These are phyloP conservation scores for Elymnias hypermnestra DNA, from an alignment of 1,140 invertebrate genomes.

Conservation along the genomic window DNA sequence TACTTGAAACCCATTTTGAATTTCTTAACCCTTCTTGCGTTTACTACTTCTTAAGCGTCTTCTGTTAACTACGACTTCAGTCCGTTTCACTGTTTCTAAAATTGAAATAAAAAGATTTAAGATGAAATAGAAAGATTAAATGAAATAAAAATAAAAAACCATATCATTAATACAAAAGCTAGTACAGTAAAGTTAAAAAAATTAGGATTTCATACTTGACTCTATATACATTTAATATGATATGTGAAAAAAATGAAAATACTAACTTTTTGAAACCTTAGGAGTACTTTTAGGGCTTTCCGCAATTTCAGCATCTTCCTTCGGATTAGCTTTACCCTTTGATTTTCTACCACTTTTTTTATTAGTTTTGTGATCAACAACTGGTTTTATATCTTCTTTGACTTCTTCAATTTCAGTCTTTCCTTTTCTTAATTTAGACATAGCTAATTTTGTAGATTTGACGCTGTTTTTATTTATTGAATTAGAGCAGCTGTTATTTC, in stretches of 20 bases:
- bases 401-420: conserved; percentile 9
- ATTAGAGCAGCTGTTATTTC: too few species aligned
- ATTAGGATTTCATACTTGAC: too few species aligned
- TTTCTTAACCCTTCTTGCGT: conserved; percentile 33
- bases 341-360: background rate
- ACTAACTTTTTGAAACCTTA: conserved; percentile 11
- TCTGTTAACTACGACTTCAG: conserved; percentile 32
- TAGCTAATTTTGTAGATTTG: too few species aligned
- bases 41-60: conserved; percentile 46
- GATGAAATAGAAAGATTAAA: too few species aligned
- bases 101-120: too few species aligned
- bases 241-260: background rate
- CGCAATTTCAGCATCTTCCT: conserved; percentile 14
- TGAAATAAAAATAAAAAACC: too few species aligned
- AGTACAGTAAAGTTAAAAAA: too few species aligned
- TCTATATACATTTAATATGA: too few species aligned
- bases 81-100: conserved; percentile 29
- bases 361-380: background rate
- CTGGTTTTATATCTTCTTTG: conserved; percentile 2
- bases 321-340: conserved; percentile 7
- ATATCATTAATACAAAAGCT: too few species aligned
- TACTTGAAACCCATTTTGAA: conserved; percentile 10
- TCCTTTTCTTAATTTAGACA: conserved; percentile 22
- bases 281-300: conserved; percentile 12
- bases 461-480: too few species aligned